Conservation (phyloP, 2,113 vertebrate species). For the Phalacrocorax pelagicus region DNA sequence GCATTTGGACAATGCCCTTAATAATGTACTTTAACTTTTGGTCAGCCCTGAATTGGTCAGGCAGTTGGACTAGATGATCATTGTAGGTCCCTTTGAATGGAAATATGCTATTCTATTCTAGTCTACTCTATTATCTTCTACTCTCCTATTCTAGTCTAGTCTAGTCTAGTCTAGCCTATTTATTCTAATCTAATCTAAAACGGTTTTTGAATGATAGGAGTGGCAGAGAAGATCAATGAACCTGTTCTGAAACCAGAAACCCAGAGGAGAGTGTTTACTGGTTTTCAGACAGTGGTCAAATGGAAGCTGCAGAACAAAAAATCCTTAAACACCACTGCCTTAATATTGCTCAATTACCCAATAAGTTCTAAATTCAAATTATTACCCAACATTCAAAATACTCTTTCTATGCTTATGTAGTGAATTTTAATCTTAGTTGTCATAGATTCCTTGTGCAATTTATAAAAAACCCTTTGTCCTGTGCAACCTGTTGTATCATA, state of each 20-base stretch:
- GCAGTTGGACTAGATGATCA: neutral
- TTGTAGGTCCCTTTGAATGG: neutral
- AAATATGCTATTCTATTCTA: neutral
- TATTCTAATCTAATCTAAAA: neutral
- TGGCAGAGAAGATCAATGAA: neutral
- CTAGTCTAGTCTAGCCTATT: neutral
- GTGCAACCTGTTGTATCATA: neutral
- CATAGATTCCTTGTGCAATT: neutral
- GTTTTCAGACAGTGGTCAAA: neutral
- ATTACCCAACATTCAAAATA: neutral
- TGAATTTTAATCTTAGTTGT: neutral
- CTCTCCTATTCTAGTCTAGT: too few relatives aligned
- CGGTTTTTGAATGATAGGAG: neutral
- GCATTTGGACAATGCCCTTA: neutral
- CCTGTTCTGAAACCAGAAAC: neutral
- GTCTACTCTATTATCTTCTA: neutral
- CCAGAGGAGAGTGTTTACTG: neutral
- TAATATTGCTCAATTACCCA: neutral
- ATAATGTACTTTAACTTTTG: neutral
- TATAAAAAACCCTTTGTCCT: neutral
- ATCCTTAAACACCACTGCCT: neutral
- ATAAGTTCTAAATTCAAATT: neutral
- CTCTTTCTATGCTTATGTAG: neutral
- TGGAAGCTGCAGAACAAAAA: neutral
- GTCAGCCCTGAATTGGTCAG: neutral